Evolutionary conservation across 2,797 vertebrate genomes (phyloP), one percentile per base, ranked within the genome.

Genomic region (Ibycter americanus): DNA sequence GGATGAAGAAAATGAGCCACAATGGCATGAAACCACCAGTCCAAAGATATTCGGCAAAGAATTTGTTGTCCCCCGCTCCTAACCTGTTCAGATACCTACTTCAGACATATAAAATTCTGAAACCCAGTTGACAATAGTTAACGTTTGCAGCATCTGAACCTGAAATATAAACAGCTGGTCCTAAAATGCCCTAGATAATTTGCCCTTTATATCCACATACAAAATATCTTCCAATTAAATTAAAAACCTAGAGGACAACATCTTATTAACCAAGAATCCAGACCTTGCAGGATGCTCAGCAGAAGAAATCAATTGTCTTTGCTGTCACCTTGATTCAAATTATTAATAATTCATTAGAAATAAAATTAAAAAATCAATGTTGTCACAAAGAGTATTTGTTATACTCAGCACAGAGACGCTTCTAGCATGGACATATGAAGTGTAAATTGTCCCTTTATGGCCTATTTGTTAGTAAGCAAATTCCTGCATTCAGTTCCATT

Each of bases 271-370:
- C 66, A 77, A 87, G 44, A 90, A 94, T 87, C 20, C 59, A 84
- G 65, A 81, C 87, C 46, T 85, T 83, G 71, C 62, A 97, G 93
- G 40, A 93, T 19, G 31, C 46, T 96, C 72, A 94, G 73, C 36
- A 96, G 71, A 71, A 93, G 34, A 98, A 98, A 98, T 98, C 95
- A 96, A 97, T 97, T 83, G 85, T 92, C 90, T 96, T 98, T 97
- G 95, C 44, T 70, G 72, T 95, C 96, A 97, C 94, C 94, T 98
- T 98, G 92, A 94, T 94, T 74, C 65, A 88, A 87, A 77, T 95
- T 96, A 97, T 98, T 97, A 98, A 97, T 97, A 97, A 97, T 97
- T 98, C 93, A 98, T 95, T 88, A 96, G 80, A 89, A 88, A 94
- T 86, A 0, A 97, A 97, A 95, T 95, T 83, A 81, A 93, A 97